phyloP scores from a whole-genome alignment of 2,888 invertebrate genomes.

The Biston stratarius region DNA sequence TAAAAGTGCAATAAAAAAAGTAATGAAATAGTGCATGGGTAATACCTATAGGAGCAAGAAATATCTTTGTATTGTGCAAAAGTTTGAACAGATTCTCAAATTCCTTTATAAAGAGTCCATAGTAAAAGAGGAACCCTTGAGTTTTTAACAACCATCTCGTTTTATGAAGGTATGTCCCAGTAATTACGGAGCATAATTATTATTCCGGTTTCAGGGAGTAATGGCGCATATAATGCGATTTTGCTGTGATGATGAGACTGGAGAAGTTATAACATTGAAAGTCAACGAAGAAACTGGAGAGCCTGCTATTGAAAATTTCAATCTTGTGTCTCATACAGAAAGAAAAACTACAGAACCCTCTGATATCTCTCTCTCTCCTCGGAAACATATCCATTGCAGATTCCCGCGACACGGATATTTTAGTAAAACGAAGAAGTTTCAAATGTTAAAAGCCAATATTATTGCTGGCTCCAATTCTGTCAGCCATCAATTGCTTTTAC shows the following conservation, averaged over 20 bases:
- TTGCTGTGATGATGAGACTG: conserved; percentile 82
- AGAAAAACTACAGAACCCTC: conserved; percentile 21
- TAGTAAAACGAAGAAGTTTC: conserved; percentile 68
- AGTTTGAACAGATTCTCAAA: conserved; percentile 5
- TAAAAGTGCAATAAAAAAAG: too few species aligned
- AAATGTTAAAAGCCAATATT: conserved; percentile 69
- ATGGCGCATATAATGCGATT: conserved; percentile 58
- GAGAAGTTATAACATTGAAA: conserved; percentile 75
- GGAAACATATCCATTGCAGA: conserved; percentile 47
- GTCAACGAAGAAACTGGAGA: conserved; percentile 86
- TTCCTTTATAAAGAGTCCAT: background rate
- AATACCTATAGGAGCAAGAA: too few species aligned
- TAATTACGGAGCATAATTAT: background rate
- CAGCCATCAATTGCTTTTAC: conserved; percentile 83
- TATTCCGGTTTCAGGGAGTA: conserved; percentile 15
- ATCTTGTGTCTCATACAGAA: conserved; percentile 7
- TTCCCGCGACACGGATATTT: conserved; percentile 64
- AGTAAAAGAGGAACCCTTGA: too few species aligned
- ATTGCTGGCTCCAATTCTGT: conserved; percentile 72
- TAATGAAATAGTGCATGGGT: too few species aligned
- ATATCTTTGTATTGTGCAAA: too few species aligned
- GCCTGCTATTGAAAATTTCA: conserved; percentile 50
- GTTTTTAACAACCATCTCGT: background rate
- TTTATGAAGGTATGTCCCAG: background rate
- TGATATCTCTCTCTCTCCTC: background rate